These are phyloP conservation scores for Calliphora vicina DNA, from an alignment of 1,140 invertebrate species.

Conservation along the genomic window DNA sequence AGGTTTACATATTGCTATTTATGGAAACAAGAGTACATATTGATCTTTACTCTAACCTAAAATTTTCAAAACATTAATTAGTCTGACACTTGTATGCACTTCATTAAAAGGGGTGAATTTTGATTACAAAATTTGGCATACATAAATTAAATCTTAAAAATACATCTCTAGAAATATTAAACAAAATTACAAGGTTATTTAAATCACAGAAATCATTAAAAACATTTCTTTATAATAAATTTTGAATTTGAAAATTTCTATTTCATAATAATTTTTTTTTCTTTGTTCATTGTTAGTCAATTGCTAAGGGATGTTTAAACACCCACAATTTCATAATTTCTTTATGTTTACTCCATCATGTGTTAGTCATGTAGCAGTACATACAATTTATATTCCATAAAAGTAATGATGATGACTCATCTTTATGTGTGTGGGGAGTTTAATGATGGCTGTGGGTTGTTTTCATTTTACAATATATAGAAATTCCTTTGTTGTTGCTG, in stretches of 20 bases:
- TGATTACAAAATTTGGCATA: too few relatives aligned
- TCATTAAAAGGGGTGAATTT: background rate
- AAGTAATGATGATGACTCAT: background rate
- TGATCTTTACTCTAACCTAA: background rate
- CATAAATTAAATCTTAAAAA: too few relatives aligned
- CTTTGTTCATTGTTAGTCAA: too few relatives aligned
- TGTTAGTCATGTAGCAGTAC: background rate
- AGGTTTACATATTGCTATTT: too few relatives aligned
- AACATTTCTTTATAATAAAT: too few relatives aligned
- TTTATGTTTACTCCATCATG: background rate
- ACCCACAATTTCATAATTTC: background rate
- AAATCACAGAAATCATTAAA: too few relatives aligned
- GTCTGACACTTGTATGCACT: background rate
- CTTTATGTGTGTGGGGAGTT: background rate
- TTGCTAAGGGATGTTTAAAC: background rate
- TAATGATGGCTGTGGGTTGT: background rate
- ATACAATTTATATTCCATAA: too few relatives aligned
- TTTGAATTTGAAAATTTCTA: too few relatives aligned
- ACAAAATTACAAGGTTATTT: too few relatives aligned
- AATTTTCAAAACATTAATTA: background rate
- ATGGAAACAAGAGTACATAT: too few relatives aligned
- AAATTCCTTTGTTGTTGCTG: background rate
- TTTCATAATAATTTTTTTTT: too few relatives aligned
- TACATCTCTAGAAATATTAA: too few relatives aligned
- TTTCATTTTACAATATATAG: background rate